Conservation (phyloP, 1,140 invertebrate species). For the Trichonephila clavipes region DNA sequence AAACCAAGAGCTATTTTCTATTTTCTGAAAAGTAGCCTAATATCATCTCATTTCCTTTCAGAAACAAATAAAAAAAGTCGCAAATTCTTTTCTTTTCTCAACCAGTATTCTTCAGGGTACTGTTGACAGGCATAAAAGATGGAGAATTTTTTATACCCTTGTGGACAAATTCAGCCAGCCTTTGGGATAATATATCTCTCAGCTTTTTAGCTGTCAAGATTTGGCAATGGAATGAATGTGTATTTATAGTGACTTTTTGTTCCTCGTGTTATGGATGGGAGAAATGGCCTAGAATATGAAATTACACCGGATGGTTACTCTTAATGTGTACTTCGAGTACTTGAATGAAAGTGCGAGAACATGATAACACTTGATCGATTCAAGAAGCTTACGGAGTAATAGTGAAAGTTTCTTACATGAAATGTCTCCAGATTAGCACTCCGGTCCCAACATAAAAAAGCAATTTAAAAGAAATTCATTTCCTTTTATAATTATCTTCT, state of each 20-base stretch:
- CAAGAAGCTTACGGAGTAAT: neutral
- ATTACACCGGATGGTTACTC: constrained; percentile 15
- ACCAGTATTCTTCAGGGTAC: neutral
- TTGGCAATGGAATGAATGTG: constrained; percentile 37
- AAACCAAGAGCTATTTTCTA: neutral
- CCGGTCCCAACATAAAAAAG: no score
- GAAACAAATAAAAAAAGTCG: constrained; percentile 31
- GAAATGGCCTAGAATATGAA: constrained; percentile 52
- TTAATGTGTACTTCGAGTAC: neutral
- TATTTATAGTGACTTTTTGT: constrained; percentile 47
- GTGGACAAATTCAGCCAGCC: constrained; percentile 28
- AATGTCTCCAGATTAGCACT: no score
- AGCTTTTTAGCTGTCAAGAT: constrained; percentile 56
- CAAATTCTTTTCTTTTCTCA: neutral
- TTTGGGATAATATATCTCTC: constrained; percentile 41
- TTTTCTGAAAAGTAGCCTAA: constrained; percentile 36
- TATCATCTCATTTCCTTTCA: constrained; percentile 36
- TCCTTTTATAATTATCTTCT: no score
- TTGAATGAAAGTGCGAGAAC: neutral
- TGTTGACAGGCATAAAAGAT: constrained; percentile 61
- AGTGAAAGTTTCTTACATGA: no score
- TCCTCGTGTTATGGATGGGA: constrained; percentile 18
- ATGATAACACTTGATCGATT: neutral
- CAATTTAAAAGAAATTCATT: no score
- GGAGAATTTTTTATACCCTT: constrained; percentile 7